These are phyloP conservation scores for Ceuthmochares aereus DNA, from an alignment of 2,113 vertebrate species.

Conservation along the genomic window DNA sequence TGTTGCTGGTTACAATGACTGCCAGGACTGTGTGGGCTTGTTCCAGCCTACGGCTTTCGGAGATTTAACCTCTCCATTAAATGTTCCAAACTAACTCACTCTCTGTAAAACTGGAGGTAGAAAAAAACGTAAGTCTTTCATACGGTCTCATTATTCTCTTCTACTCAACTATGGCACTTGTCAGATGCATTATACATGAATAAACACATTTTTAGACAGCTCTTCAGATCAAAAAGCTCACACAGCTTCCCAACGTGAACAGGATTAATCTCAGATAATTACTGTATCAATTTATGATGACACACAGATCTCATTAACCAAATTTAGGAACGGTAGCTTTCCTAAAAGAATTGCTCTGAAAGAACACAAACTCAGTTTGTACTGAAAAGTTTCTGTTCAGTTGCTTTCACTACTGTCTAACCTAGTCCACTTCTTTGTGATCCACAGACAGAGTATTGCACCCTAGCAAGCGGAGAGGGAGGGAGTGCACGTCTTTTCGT, in stretches of 20 bases:
- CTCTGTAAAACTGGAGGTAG: constrained; percentile 17
- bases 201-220: constrained; percentile 72
- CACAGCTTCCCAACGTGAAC: constrained; percentile 69
- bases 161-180: constrained; percentile 51
- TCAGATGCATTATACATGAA: constrained; percentile 68
- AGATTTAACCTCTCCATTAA: constrained; percentile 55
- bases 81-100: constrained; percentile 16
- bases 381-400: not conserved
- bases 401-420: not conserved
- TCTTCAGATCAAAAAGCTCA: constrained; percentile 73
- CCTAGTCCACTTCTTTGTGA: not conserved
- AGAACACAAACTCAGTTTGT: not conserved
- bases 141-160: constrained; percentile 58
- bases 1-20: not conserved
- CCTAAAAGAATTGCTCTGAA: constrained; percentile 3
- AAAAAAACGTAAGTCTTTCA: constrained; percentile 4
- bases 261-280: constrained; percentile 74
- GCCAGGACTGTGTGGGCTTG: constrained; percentile 4
- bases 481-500: constrained; percentile 22
- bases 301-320: constrained; percentile 72
- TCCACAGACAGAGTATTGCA: not conserved
- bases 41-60: not conserved
- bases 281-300: constrained; percentile 70
- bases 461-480: not conserved
- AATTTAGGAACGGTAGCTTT: constrained; percentile 33